Percentiles rank a stretch among this genome's conserved stretches.
Evolutionary conservation across 2,888 invertebrate species (phyloP).

Genomic region (Andrena trimmerana): DNA sequence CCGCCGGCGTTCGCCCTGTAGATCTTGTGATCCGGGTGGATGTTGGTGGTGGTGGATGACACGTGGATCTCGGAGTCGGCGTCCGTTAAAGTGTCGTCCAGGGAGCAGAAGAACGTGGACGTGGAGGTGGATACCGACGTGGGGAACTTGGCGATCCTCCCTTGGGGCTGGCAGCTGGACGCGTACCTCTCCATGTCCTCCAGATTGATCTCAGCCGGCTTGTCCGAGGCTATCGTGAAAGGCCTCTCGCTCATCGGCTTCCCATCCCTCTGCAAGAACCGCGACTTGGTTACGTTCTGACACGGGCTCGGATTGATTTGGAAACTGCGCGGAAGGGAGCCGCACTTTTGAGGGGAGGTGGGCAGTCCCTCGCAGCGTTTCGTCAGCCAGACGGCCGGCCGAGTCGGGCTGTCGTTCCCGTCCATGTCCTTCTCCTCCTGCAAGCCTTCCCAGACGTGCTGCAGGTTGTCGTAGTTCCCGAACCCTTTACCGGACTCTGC

Average conservation of each 20-base stretch:
- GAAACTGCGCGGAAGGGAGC: conserved; percentile 92
- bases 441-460: conserved; percentile 83
- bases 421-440: conserved; percentile 66
- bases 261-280: conserved; percentile 87
- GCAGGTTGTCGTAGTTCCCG: conserved; percentile 88
- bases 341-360: conserved; percentile 90
- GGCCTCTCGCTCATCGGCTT: conserved; percentile 89
- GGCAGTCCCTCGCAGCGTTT: conserved; percentile 90
- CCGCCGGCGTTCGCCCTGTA: conserved; percentile 87
- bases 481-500: conserved; percentile 83
- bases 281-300: conserved; percentile 84
- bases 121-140: conserved; percentile 86
- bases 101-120: conserved; percentile 87
- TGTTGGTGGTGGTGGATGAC: conserved; percentile 83
- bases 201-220: conserved; percentile 88
- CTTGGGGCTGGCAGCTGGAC: conserved; percentile 80
- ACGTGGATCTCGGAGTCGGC: conserved; percentile 85
- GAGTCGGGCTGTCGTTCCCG: conserved; percentile 86
- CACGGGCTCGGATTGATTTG: conserved; percentile 88
- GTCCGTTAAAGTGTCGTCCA: conserved; percentile 85
- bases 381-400: conserved; percentile 90
- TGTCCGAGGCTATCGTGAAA: conserved; percentile 90
- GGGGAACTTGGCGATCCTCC: conserved; percentile 82
- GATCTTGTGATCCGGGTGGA: conserved; percentile 93
- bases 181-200: conserved; percentile 89